Conservation (phyloP, 2,888 invertebrate species). For the Conops quadrifasciatus region DNA sequence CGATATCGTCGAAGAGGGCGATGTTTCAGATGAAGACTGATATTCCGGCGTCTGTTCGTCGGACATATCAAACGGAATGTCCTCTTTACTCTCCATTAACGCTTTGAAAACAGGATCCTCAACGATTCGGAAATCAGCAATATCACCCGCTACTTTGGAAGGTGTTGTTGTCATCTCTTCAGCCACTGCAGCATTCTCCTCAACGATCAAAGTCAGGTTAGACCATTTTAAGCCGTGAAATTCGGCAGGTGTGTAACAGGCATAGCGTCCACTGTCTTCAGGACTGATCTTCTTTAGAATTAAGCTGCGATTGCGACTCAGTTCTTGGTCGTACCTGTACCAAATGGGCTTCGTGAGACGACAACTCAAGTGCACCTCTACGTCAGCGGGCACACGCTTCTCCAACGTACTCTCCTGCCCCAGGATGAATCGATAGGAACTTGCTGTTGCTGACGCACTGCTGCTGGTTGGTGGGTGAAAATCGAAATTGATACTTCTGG, state of each 20-base stretch:
- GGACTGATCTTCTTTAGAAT: slow-evolving; percentile 44
- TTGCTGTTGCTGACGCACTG: too few species aligned
- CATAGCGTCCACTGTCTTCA: slow-evolving; percentile 55
- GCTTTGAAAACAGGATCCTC: slow-evolving; percentile 26
- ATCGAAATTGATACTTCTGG: background rate
- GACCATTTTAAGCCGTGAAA: slow-evolving; percentile 50
- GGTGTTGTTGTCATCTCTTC: background rate
- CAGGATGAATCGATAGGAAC: slow-evolving; percentile 9
- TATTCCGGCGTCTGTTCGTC: background rate
- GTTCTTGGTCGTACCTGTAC: slow-evolving; percentile 47
- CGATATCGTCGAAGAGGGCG: background rate
- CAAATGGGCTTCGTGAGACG: slow-evolving; percentile 44
- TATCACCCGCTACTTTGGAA: slow-evolving; percentile 40
- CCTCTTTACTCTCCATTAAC: background rate
- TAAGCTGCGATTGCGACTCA: slow-evolving; percentile 40
- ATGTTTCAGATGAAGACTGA: background rate
- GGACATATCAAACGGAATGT: background rate
- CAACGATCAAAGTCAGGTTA: slow-evolving; percentile 56
- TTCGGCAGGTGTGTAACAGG: slow-evolving; percentile 59
- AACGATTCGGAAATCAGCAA: slow-evolving; percentile 46
- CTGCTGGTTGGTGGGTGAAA: background rate
- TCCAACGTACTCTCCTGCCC: slow-evolving; percentile 27
- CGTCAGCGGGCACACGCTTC: slow-evolving; percentile 45
- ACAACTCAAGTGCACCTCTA: slow-evolving; percentile 48
- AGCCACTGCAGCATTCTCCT: slow-evolving; percentile 40